Conservation (phyloP, 1,140 invertebrate genomes). For the Plectus sambesii region DNA sequence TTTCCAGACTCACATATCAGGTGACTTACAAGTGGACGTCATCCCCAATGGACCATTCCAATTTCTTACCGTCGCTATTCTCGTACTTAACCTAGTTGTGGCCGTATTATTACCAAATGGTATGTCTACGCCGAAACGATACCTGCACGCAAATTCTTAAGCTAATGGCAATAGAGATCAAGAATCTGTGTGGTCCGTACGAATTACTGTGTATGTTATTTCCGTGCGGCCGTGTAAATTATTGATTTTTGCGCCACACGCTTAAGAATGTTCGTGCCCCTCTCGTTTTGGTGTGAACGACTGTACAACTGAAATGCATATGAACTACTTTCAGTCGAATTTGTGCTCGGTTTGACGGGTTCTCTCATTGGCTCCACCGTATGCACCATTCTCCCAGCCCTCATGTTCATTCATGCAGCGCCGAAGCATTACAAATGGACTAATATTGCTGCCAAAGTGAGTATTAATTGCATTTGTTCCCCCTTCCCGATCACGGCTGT, state of each 20-base stretch:
- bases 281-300: neutral
- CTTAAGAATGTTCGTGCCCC: conserved; percentile 2
- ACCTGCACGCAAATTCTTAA: no score
- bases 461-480: no score
- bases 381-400: conserved; percentile 77
- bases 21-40: conserved; percentile 52
- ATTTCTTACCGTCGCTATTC: conserved; percentile 63
- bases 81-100: conserved; percentile 61
- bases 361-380: conserved; percentile 88
- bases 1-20: conserved; percentile 47
- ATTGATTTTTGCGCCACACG: no score
- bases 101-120: conserved; percentile 53
- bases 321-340: conserved; percentile 58
- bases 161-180: no score
- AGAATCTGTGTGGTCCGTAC: no score
- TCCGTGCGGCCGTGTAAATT: no score
- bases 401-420: conserved; percentile 52
- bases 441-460: conserved; percentile 49
- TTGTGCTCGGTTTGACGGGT: conserved; percentile 77
- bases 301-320: conserved; percentile 9
- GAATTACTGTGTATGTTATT: no score
- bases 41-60: conserved; percentile 70
- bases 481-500: no score
- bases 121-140: no score
- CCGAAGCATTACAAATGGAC: conserved; percentile 47